Evolutionary conservation across 2,797 vertebrate species (phyloP).

Genomic region (Ctenopoma kingsleyae): DNA sequence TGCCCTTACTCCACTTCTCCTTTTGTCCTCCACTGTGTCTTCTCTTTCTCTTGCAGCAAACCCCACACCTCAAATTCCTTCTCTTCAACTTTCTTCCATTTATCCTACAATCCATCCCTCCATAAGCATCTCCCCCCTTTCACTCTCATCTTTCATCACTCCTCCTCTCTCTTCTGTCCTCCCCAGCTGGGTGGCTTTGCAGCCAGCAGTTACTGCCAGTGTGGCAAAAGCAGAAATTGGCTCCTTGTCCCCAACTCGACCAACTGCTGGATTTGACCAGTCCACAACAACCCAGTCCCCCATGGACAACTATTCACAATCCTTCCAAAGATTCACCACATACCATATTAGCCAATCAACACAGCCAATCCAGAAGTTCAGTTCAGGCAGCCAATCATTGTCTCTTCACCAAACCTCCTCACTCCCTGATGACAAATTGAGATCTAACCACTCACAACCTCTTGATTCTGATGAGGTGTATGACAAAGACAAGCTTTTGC

Average conservation of each 20-base stretch:
- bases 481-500: background rate
- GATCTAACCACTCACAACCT: conserved; percentile 4
- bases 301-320: conserved; percentile 5
- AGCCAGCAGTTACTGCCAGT: conserved; percentile 20
- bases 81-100: conserved; percentile 6
- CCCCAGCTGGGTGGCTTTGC: background rate
- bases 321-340: conserved; percentile 20
- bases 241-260: conserved; percentile 37
- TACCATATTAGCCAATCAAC: background rate
- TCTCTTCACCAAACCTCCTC: conserved; percentile 5
- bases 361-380: conserved; percentile 17
- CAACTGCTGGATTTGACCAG: conserved; percentile 45
- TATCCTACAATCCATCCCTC: background rate
- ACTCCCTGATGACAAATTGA: background rate
- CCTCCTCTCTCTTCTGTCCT: conserved; percentile 18
- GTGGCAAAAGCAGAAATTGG: conserved; percentile 24
- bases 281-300: conserved; percentile 25
- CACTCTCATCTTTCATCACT: conserved; percentile 7
- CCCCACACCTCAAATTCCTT: conserved; percentile 6
- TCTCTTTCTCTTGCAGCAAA: conserved; percentile 9
- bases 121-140: background rate
- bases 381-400: conserved; percentile 10
- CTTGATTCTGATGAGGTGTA: background rate
- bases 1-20: background rate
- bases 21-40: background rate